These are phyloP conservation scores for Coleophora deauratella DNA, from an alignment of 2,888 invertebrate genomes.

Conservation along the genomic window DNA sequence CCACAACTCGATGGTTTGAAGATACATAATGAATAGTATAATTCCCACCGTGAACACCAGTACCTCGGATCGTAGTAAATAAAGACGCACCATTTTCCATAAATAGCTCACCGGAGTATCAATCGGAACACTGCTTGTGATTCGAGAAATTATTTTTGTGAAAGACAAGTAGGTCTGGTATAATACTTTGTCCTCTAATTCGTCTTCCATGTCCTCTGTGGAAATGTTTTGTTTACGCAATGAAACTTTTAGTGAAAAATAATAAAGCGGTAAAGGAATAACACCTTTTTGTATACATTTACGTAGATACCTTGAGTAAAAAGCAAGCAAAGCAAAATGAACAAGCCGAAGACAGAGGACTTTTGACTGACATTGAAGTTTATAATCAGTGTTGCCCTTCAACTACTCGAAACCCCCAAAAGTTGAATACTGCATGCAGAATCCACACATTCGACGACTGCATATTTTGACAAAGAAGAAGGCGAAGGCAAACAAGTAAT, in stretches of 20 bases:
- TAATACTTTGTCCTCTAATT: conserved; percentile 89
- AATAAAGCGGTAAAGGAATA: conserved; percentile 9
- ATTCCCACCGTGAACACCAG: conserved; percentile 81
- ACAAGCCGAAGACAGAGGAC: too few species aligned
- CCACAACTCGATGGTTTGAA: conserved; percentile 89
- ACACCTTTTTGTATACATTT: conserved; percentile 6
- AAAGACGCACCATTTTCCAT: conserved; percentile 85
- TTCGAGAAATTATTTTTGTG: conserved; percentile 88
- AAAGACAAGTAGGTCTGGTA: conserved; percentile 91
- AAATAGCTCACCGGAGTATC: conserved; percentile 84
- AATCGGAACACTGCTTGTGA: conserved; percentile 84
- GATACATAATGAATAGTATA: conserved; percentile 83
- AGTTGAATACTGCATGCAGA: too few species aligned
- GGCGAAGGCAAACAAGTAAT: too few species aligned
- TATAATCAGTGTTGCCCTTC: too few species aligned
- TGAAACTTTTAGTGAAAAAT: conserved; percentile 10
- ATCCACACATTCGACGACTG: too few species aligned
- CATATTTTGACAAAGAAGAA: too few species aligned
- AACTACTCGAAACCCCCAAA: too few species aligned
- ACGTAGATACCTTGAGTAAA: not conserved
- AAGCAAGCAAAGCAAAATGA: too few species aligned
- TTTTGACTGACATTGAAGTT: too few species aligned
- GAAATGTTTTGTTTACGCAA: conserved; percentile 17
- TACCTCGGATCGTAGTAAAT: conserved; percentile 87
- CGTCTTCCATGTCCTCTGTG: conserved; percentile 86